Base-by-base conservation (phyloP, 2,888 invertebrate species). In the Neuroscelio doddi region DNA sequence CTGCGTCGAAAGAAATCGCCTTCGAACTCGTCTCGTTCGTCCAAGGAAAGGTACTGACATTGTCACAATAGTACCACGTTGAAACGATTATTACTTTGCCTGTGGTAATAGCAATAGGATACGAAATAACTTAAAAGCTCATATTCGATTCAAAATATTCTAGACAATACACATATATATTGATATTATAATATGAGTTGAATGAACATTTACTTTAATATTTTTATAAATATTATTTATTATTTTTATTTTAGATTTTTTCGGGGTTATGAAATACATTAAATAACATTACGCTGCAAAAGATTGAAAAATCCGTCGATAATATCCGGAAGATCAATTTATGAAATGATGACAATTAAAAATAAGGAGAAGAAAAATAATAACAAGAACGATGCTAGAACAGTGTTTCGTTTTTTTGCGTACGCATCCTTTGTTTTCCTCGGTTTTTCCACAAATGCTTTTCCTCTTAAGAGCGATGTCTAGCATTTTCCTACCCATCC, bases 361-460 rank as follows among this genome's bases (percentile, higher is more conserved):
- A 53, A 34, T 44, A 56, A 46, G 44, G 32, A 51, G 26, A 38
- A 27, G 17, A 16, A 46, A 24, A 42, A 34, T 8, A 52, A 38
- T 34, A 52, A 42, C 42, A 42, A 46, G 56, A 63, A 55, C 45
- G 30, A 9, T 17, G 17, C 17, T 4, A 24, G 45, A 51, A 51
- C 45, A 27, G 39, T 36, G 58, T 52, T 49, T 53, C 36, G 44
- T 30, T 57, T 64, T 56, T 58, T 57, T 64, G 56, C 57, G 44
- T 47, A 52, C 63, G 53, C 53, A 58, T 44, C 56, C 32, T 53
- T 52, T 50, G 42, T 64, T 53, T 53, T 46, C 49, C 30, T 50
- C 36, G 39, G 47, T 53, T 58, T 45, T 45, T 46, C 58, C 49
- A 50, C 64, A 64, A 64, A 64, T 49, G 56, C 58, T 58, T 53